Percentiles rank a stretch among this genome's conserved stretches.
phyloP scores from a whole-genome alignment of 1,140 invertebrate genomes.

The Cyclargus thomasi region DNA sequence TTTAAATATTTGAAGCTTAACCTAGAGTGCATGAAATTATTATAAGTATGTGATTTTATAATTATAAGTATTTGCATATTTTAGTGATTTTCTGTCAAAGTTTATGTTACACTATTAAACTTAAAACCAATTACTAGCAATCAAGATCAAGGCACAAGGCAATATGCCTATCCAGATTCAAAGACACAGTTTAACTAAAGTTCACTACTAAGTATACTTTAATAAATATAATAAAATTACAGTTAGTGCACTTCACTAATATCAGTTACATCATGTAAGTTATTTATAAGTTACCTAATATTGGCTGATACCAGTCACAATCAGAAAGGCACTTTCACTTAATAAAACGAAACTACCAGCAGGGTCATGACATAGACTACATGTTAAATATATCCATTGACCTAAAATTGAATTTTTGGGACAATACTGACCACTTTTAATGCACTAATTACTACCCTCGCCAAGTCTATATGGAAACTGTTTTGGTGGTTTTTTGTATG shows the following conservation, averaged over 20 bases:
- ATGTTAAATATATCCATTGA: not conserved
- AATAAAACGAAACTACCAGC: not conserved
- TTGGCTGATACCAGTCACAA: not conserved
- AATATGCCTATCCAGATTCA: too few relatives aligned
- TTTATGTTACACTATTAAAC: too few relatives aligned
- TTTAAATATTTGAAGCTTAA: too few relatives aligned
- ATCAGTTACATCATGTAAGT: slow-evolving; percentile 10
- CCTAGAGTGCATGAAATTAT: too few relatives aligned
- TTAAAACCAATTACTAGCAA: too few relatives aligned
- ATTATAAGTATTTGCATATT: too few relatives aligned
- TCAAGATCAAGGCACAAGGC: too few relatives aligned
- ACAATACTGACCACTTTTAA: not conserved
- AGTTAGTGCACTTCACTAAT: not conserved
- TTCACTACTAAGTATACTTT: not conserved
- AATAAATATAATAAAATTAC: not conserved
- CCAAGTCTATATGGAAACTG: not conserved
- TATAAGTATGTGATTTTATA: too few relatives aligned
- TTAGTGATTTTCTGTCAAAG: too few relatives aligned
- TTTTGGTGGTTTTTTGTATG: not conserved
- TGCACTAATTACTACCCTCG: not conserved
- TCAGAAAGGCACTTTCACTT: slow-evolving; percentile 14
- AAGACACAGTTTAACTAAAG: too few relatives aligned
- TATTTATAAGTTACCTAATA: slow-evolving; percentile 7
- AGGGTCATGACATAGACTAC: not conserved
- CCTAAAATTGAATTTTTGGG: not conserved